Conservation (phyloP, 2,888 invertebrate genomes). For the Cheilosia vernalis region DNA sequence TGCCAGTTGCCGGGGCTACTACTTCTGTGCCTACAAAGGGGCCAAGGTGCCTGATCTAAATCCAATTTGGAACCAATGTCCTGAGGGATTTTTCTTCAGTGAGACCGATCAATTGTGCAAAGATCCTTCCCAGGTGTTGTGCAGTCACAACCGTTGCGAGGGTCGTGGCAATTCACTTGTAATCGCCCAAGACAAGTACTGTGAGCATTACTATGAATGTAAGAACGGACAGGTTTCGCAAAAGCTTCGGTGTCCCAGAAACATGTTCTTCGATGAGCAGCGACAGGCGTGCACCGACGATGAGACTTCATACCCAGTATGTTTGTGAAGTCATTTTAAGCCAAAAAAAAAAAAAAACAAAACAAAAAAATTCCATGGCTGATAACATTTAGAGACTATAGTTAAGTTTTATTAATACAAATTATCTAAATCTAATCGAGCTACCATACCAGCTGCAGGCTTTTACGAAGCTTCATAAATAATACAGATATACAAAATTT, state of each 20-base stretch:
- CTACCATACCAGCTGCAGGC: no score
- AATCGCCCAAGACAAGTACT: constrained; percentile 77
- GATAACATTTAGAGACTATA: no score
- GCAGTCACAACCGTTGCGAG: constrained; percentile 80
- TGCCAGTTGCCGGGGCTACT: constrained; percentile 80
- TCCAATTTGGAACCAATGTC: constrained; percentile 79
- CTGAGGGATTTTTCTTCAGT: constrained; percentile 78
- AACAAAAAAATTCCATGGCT: no score
- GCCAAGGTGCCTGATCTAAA: constrained; percentile 75
- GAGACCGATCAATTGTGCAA: constrained; percentile 68
- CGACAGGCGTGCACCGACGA: constrained; percentile 76
- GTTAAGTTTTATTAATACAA: no score
- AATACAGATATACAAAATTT: no score
- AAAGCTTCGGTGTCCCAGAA: constrained; percentile 76
- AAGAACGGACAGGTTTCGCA: constrained; percentile 68
- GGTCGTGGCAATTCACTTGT: constrained; percentile 79
- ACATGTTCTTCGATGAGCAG: constrained; percentile 80
- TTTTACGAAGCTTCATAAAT: no score
- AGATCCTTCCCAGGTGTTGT: constrained; percentile 76
- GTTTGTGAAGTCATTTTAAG: neutral
- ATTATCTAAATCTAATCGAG: no score
- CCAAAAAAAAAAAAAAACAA: no score
- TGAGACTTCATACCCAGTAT: constrained; percentile 37
- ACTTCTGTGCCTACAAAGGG: constrained; percentile 76
- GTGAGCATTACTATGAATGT: constrained; percentile 79